Conservation (phyloP, 2,888 invertebrate species). For the Agrochola lychnidis region DNA sequence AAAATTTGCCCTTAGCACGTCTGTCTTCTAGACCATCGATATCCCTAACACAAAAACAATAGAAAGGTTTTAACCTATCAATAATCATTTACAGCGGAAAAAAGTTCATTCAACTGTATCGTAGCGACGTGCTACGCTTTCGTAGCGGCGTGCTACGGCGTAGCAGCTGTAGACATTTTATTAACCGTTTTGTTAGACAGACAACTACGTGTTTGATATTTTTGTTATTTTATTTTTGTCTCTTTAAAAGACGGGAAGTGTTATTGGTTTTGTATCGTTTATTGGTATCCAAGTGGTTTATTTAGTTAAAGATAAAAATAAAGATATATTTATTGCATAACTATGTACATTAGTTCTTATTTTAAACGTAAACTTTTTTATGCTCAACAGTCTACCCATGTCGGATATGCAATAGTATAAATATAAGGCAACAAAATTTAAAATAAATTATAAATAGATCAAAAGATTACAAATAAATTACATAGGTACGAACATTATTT, state of each 20-base stretch:
- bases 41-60: conserved; percentile 32
- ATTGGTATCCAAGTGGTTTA: neutral
- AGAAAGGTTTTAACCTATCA: conserved; percentile 32
- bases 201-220: conserved; percentile 69
- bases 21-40: neutral
- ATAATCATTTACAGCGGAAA: conserved; percentile 64
- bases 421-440: no score
- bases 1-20: no score
- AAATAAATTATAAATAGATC: no score
- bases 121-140: conserved; percentile 73
- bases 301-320: no score
- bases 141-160: conserved; percentile 62
- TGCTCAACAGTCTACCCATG: no score
- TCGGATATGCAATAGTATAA: no score
- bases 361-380: no score
- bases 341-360: no score
- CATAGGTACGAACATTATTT: no score
- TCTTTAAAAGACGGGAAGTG: conserved; percentile 39
- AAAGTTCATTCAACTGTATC: conserved; percentile 73
- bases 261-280: conserved; percentile 46
- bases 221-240: conserved; percentile 59
- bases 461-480: no score
- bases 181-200: conserved; percentile 74
- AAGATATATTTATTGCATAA: no score
- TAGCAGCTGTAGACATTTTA: conserved; percentile 78